Conservation (phyloP, 1,140 invertebrate species). For the Trichonephila clavipes region DNA sequence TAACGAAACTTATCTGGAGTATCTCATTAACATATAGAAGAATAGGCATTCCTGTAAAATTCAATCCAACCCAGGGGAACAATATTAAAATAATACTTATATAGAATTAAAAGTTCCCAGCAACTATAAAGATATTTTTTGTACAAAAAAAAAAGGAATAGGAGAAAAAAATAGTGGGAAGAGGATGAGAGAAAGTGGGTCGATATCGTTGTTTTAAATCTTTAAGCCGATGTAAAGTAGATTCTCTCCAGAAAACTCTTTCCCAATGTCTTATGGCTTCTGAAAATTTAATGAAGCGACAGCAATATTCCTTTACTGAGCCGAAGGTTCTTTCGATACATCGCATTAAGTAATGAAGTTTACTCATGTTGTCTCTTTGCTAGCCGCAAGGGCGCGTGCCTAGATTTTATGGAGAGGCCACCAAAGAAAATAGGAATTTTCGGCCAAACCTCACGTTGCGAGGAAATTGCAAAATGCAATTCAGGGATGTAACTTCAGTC, state of each 20-base stretch:
- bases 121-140: background rate
- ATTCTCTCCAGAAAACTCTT: background rate
- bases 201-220: conserved; percentile 29
- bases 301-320: conserved; percentile 37
- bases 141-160: background rate
- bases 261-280: background rate
- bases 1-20: too few species aligned
- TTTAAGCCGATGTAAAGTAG: conserved; percentile 46
- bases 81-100: background rate
- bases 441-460: background rate
- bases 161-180: background rate
- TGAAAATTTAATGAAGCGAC: conserved; percentile 73
- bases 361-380: background rate
- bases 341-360: conserved; percentile 71
- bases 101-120: background rate
- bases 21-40: too few species aligned
- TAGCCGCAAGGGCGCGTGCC: background rate
- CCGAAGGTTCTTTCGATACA: background rate
- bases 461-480: background rate
- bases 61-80: background rate
- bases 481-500: background rate
- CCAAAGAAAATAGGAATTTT: background rate
- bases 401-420: conserved; percentile 3
- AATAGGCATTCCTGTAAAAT: background rate
- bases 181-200: background rate